Evolutionary conservation across 2,888 invertebrate species (phyloP).

Genomic region (Tetranychus truncatus): DNA sequence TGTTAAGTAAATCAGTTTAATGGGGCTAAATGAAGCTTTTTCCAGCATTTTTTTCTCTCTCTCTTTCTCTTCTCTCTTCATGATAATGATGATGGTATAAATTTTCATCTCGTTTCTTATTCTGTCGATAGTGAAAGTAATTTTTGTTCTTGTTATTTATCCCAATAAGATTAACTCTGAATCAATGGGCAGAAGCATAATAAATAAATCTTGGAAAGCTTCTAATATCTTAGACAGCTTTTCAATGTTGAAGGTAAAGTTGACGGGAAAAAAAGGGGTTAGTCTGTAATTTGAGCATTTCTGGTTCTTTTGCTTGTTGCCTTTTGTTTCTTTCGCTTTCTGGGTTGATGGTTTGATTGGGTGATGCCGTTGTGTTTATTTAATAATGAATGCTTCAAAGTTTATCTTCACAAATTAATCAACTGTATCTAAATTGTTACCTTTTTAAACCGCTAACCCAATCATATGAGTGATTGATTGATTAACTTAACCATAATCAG

Average conservation of each 20-base stretch:
- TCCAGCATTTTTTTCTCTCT: background rate
- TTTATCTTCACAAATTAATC: background rate
- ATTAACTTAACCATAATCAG: background rate
- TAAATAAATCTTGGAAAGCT: background rate
- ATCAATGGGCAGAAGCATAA: conserved; percentile 1
- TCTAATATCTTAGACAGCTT: background rate
- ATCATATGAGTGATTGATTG: background rate
- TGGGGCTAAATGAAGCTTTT: background rate
- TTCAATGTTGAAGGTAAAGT: too few relatives aligned
- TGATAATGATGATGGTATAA: background rate
- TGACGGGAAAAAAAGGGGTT: too few relatives aligned
- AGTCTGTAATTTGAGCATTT: too few relatives aligned
- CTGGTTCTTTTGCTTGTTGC: too few relatives aligned
- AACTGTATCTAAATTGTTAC: too few relatives aligned
- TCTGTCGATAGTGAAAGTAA: too few relatives aligned
- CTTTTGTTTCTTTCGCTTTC: too few relatives aligned
- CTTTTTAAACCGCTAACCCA: background rate
- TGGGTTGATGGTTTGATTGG: too few relatives aligned
- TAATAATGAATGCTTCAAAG: background rate
- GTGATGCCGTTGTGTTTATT: too few relatives aligned
- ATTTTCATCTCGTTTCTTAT: too few relatives aligned
- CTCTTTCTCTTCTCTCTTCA: background rate
- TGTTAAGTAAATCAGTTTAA: background rate
- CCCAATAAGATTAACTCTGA: background rate
- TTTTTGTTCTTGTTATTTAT: background rate